Evolutionary conservation across 2,888 invertebrate species (phyloP).

Genomic region (Calliphora vomitoria): DNA sequence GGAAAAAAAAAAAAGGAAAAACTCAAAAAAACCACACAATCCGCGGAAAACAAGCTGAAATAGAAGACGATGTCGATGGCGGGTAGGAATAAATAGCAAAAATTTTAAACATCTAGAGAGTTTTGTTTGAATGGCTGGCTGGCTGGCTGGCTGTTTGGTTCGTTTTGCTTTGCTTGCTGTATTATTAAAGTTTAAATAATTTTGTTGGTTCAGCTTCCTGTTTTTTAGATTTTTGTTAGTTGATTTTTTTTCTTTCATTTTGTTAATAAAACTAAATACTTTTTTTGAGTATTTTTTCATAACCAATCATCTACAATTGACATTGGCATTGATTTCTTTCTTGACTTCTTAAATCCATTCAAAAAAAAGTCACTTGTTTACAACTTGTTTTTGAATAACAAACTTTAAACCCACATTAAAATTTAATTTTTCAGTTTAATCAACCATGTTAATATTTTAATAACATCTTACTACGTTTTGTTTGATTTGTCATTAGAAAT

Average conservation of each 20-base stretch:
- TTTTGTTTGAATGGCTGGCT: conserved; percentile 24
- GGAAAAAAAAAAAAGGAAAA: conserved; percentile 23
- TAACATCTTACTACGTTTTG: conserved; percentile 58
- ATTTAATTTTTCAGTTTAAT: conserved; percentile 63
- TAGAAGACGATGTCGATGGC: conserved; percentile 47
- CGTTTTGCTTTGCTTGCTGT: conserved; percentile 41
- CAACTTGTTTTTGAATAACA: conserved; percentile 47
- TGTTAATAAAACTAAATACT: not conserved
- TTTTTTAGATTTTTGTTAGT: conserved; percentile 36
- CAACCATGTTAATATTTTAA: conserved; percentile 69
- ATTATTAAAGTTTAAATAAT: conserved; percentile 65
- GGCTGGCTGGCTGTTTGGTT: not conserved
- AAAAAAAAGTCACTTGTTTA: conserved; percentile 25
- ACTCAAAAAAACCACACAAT: conserved; percentile 20
- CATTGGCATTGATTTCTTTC: conserved; percentile 65
- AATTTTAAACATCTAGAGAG: conserved; percentile 32
- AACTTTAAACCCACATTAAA: conserved; percentile 67
- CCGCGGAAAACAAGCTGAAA: conserved; percentile 35
- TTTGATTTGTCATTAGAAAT: conserved; percentile 66
- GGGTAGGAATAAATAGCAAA: conserved; percentile 10
- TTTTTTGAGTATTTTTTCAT: conserved; percentile 8
- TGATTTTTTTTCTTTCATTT: not conserved
- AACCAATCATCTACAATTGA: conserved; percentile 50
- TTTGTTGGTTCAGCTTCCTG: conserved; percentile 67
- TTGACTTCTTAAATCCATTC: not conserved